phyloP scores from a whole-genome alignment of 2,888 invertebrate genomes.

The Phyllotreta cruciferae region DNA sequence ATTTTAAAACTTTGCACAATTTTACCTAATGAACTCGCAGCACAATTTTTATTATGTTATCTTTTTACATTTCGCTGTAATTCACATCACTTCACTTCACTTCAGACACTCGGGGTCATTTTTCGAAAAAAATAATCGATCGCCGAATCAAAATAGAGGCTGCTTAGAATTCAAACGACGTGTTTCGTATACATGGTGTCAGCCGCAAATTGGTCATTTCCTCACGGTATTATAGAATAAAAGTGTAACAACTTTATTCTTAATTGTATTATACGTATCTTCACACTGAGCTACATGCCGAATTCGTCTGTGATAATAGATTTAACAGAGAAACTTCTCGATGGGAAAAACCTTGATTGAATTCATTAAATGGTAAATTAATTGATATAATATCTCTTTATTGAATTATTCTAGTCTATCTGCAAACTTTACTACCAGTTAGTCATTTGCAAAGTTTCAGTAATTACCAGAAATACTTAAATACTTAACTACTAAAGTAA shows the following conservation, averaged over 20 bases:
- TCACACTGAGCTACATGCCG: constrained; percentile 17
- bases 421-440: too few relatives aligned
- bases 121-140: constrained; percentile 16
- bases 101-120: constrained; percentile 8
- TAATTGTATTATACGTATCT: constrained; percentile 40
- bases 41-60: too few relatives aligned
- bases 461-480: too few relatives aligned
- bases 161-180: constrained; percentile 43
- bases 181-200: constrained; percentile 48
- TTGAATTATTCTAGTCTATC: too few relatives aligned
- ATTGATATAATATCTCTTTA: too few relatives aligned
- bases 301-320: background rate
- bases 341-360: too few relatives aligned
- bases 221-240: constrained; percentile 50
- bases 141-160: constrained; percentile 19
- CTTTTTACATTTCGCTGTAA: background rate
- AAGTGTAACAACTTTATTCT: constrained; percentile 39
- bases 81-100: background rate
- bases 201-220: constrained; percentile 55
- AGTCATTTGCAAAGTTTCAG: too few relatives aligned
- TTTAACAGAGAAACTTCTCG: too few relatives aligned
- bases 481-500: too few relatives aligned
- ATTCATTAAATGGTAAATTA: too few relatives aligned
- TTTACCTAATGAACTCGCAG: too few relatives aligned
- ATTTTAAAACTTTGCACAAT: too few relatives aligned